These are phyloP conservation scores for Andrena camellia DNA, from an alignment of 2,888 invertebrate genomes.

Conservation along the genomic window DNA sequence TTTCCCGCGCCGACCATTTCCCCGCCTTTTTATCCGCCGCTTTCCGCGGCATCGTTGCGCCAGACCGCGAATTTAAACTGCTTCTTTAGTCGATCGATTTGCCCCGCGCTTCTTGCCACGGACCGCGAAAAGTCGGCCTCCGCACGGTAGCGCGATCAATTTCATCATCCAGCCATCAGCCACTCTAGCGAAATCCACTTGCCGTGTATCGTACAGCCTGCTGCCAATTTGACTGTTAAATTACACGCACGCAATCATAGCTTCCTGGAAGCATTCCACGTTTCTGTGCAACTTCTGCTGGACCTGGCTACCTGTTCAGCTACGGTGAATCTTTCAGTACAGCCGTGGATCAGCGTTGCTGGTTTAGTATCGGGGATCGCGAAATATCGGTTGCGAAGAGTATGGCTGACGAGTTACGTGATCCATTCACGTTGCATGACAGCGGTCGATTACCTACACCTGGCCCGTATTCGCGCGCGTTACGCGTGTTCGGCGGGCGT, in stretches of 20 bases:
- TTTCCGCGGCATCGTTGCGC: constrained; percentile 5
- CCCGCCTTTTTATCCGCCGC: background rate
- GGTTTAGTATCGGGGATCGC: constrained; percentile 14
- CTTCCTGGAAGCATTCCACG: too few species aligned
- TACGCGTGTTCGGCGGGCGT: constrained; percentile 71
- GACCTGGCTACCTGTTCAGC: background rate
- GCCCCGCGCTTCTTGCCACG: background rate
- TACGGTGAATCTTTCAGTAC: background rate
- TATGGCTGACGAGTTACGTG: constrained; percentile 38
- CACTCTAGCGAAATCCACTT: too few species aligned
- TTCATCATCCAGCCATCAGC: too few species aligned
- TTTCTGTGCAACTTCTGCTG: too few species aligned
- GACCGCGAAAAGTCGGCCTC: background rate
- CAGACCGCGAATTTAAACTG: background rate
- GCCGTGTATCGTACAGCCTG: too few species aligned
- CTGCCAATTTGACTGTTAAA: too few species aligned
- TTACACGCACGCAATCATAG: too few species aligned
- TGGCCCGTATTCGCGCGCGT: constrained; percentile 62
- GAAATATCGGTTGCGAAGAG: constrained; percentile 40
- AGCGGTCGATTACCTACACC: constrained; percentile 66
- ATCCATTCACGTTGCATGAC: constrained; percentile 66
- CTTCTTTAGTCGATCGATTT: background rate
- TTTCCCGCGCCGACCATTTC: constrained; percentile 3
- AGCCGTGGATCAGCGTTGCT: background rate
- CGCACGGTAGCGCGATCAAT: too few species aligned